Evolutionary conservation across 2,888 invertebrate species (phyloP).

Genomic region (Agrochola macilenta): DNA sequence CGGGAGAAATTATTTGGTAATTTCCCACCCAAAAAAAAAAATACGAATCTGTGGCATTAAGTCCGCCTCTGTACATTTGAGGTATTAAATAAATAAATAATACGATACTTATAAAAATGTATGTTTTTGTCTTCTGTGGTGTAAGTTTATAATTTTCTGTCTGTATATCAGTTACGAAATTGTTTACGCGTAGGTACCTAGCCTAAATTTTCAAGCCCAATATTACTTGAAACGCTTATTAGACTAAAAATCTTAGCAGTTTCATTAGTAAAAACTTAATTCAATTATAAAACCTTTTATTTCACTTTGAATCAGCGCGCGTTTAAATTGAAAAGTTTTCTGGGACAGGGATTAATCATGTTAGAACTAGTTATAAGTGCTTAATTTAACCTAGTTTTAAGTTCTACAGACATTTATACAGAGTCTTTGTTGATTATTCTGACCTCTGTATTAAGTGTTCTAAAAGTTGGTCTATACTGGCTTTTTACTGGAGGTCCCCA

Average conservation of each 20-base stretch:
- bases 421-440: slow-evolving; percentile 14
- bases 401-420: slow-evolving; percentile 7
- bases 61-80: too few relatives aligned
- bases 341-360: slow-evolving; percentile 16
- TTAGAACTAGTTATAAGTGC: slow-evolving; percentile 37
- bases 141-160: not conserved
- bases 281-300: slow-evolving; percentile 29
- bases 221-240: slow-evolving; percentile 1
- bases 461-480: not conserved
- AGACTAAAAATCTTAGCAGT: slow-evolving; percentile 3
- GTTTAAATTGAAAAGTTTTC: slow-evolving; percentile 44
- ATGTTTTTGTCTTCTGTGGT: not conserved
- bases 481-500: too few relatives aligned
- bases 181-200: not conserved
- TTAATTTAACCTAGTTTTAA: slow-evolving; percentile 40
- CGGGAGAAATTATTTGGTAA: too few relatives aligned
- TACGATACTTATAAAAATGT: not conserved
- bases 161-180: not conserved
- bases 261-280: slow-evolving; percentile 31
- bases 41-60: too few relatives aligned
- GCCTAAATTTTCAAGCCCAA: not conserved
- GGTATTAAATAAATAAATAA: not conserved
- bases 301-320: slow-evolving; percentile 28
- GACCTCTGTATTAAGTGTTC: not conserved
- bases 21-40: too few relatives aligned